Percentiles rank a stretch among this genome's conserved stretches.
phyloP scores from a whole-genome alignment of 1,140 invertebrate species.

The Mya arenaria region DNA sequence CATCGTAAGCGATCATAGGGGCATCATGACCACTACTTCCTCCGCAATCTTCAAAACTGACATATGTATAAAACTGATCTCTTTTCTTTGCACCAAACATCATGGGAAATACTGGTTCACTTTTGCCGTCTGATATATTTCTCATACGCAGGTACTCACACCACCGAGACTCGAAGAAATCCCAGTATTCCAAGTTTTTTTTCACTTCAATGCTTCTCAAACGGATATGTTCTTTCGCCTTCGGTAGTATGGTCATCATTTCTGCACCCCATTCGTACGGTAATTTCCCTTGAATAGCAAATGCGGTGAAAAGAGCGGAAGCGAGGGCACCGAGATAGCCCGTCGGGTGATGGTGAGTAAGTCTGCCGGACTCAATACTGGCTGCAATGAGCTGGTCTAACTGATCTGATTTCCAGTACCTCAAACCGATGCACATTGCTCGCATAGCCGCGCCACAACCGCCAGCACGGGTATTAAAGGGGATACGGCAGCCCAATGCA shows the following conservation, averaged over 20 bases:
- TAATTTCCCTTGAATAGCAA: constrained; percentile 74
- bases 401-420: constrained; percentile 71
- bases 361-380: constrained; percentile 76
- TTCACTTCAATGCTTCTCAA: constrained; percentile 65
- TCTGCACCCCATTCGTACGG: constrained; percentile 71
- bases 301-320: constrained; percentile 77
- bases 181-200: constrained; percentile 73
- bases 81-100: constrained; percentile 72
- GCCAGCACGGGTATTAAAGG: constrained; percentile 64
- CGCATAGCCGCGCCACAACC: constrained; percentile 81
- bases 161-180: constrained; percentile 76
- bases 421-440: constrained; percentile 80
- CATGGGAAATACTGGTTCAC: constrained; percentile 71
- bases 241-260: constrained; percentile 65
- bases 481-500: neutral
- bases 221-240: constrained; percentile 14
- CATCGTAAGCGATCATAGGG: constrained; percentile 81
- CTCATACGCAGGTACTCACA: constrained; percentile 71
- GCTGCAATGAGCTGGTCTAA: constrained; percentile 75
- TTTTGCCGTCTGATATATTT: constrained; percentile 65
- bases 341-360: constrained; percentile 80
- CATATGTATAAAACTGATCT: constrained; percentile 75
- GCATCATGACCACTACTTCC: constrained; percentile 80
- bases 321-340: constrained; percentile 78
- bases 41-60: constrained; percentile 76